phyloP scores from a whole-genome alignment of 2,888 invertebrate species.

The Dryomyza anilis region DNA sequence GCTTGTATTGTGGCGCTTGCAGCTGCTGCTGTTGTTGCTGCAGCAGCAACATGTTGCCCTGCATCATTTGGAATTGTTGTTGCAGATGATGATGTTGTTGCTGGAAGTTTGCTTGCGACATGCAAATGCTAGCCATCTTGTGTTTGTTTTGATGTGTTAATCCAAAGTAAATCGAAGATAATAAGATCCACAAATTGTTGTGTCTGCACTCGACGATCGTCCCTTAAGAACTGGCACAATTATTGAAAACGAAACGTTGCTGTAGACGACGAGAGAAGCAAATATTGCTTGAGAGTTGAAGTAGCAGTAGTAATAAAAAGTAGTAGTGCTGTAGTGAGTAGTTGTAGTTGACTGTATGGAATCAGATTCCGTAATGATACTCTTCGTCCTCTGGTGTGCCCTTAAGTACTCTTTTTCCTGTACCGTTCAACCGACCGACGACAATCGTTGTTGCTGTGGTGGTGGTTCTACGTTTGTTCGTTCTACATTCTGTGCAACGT shows the following conservation, averaged over 20 bases:
- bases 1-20: constrained; percentile 53
- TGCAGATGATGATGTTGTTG: constrained; percentile 41
- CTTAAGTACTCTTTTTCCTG: constrained; percentile 52
- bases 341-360: constrained; percentile 58
- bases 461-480: constrained; percentile 20
- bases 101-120: constrained; percentile 44
- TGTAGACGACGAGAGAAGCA: constrained; percentile 1
- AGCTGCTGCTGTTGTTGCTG: constrained; percentile 40
- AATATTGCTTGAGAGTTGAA: neutral
- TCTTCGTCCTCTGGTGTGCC: constrained; percentile 60
- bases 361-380: constrained; percentile 65
- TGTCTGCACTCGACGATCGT: constrained; percentile 31
- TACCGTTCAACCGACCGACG: constrained; percentile 23
- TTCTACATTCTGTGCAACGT: constrained; percentile 15
- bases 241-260: constrained; percentile 7
- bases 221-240: constrained; percentile 34
- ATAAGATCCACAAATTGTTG: constrained; percentile 28
- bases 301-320: too few species aligned
- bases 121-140: constrained; percentile 51
- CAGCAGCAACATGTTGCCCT: constrained; percentile 47
- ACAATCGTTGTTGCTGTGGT: constrained; percentile 24
- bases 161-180: neutral
- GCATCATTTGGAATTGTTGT: constrained; percentile 44
- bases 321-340: too few species aligned
- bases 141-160: constrained; percentile 4